Base-by-base conservation (phyloP, 2,797 vertebrate species). In the Scolopax rusticola region DNA sequence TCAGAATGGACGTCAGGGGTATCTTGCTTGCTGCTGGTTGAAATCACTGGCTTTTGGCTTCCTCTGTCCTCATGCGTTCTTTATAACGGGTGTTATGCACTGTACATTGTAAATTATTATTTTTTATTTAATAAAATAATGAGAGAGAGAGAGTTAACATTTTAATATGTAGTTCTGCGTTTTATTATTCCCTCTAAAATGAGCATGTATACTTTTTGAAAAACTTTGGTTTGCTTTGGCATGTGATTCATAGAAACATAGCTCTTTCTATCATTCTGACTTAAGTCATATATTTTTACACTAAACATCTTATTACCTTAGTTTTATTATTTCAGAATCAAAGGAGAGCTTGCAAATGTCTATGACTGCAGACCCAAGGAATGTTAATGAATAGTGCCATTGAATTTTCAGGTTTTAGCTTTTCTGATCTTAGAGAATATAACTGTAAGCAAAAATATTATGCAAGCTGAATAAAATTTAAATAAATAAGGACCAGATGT, bases 221-320 rank as follows among this genome's bases (percentile, higher is more conserved):
- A 90, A 96, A 75, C 68, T 47, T 77, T 17, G 83, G 96, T 97
- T 98, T 96, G 92, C 95, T 97, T 98, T 98, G 97, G 96, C 94
- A 45, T 32, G 59, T 80, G 92, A 96, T 94, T 92, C 92, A 93
- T 68, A 96, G 94, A 95, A 97, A 84, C 95, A 75, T 85, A 76
- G 91, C 73, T 89, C 96, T 84, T 96, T 97, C 97, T 97, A 97
- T 97, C 97, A 85, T 97, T 98, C 94, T 91, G 94, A 96, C 97
- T 97, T 97, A 97, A 97, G 97, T 98, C 97, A 98, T 97, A 96
- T 98, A 97, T 98, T 98, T 98, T 98, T 98, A 97, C 92, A 98
- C 96, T 97, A 98, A 98, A 98, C 97, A 97, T 98, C 96, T 97
- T 97, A 98, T 97, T 98, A 97, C 97, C 96, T 97, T 97, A 93